Base-by-base conservation (phyloP, 2,797 vertebrate species). In the Pipistrellus pipistrellus region DNA sequence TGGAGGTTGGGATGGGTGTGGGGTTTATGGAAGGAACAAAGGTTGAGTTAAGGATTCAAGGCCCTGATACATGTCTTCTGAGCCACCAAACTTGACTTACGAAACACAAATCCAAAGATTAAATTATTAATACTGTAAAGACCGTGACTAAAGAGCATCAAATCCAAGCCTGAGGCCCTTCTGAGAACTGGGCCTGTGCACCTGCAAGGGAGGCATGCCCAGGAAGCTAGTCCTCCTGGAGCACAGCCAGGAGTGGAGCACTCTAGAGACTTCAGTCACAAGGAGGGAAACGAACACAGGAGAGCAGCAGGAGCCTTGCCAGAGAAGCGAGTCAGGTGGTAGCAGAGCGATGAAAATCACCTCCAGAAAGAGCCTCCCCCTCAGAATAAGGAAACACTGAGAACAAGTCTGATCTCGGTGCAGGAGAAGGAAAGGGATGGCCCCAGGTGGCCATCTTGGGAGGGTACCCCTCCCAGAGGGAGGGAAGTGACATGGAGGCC, bases 31-130 rank as follows among this genome's bases (percentile, higher is more conserved):
- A 18, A 14, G 46, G n/a, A 62, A 23, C 51, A 15, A 59, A 2
- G 17, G 13, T 27, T 9, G 44, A 93, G 30, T 68, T 2, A 21
- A 66, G 20, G 57, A 62, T 80, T 69, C 44, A 9, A 55, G 44
- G 13, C 10, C 5, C 69, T 23, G 20, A 38, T 6, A 21, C 32
- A 68, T 7, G 38, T 78, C 38, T 15, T 75, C 1, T 7, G 18
- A 88, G 41, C 41, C 48, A 55, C 44, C 8, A 20, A 46, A 83
- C n/a, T 62, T 72, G 32, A 71, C 14, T 82, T 41, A 62, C 1
- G 69, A 68, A 94, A 93, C 57, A 83, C 64, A 95, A 69, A 85
- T 66, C 13, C n/a, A 25, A 92, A 88, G n/a, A 94, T 8, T 5
- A 91, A 88, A 66, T 83, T 93, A 69, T 44, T 12, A 92, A 87